Evolutionary conservation across 1,140 invertebrate genomes (phyloP).

Genomic region (Zophobas atratus): DNA sequence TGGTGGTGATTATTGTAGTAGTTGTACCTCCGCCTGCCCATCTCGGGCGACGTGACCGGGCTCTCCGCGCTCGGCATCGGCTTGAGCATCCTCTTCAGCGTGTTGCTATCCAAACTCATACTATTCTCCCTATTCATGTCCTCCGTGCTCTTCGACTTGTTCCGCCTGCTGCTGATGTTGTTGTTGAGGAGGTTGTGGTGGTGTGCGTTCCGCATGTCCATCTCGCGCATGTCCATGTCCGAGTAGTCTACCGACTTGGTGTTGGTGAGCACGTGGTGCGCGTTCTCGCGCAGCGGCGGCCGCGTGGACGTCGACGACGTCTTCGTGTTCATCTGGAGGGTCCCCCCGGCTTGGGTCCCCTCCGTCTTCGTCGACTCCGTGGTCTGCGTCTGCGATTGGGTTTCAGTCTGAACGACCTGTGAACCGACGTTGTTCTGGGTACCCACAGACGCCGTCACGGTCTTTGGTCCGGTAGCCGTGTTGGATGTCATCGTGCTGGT

Average conservation of each 20-base stretch:
- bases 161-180: conserved; percentile 72
- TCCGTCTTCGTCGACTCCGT: conserved; percentile 79
- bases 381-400: conserved; percentile 69
- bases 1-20: conserved; percentile 74
- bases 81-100: conserved; percentile 93
- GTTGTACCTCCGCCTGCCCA: conserved; percentile 81
- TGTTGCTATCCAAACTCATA: conserved; percentile 77
- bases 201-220: conserved; percentile 73
- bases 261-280: conserved; percentile 73
- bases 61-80: conserved; percentile 91
- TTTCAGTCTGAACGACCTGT: conserved; percentile 63
- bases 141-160: conserved; percentile 90
- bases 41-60: conserved; percentile 90
- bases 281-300: conserved; percentile 72
- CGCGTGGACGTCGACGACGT: conserved; percentile 75
- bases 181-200: conserved; percentile 80
- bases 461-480: conserved; percentile 73
- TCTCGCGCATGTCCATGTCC: conserved; percentile 79
- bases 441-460: conserved; percentile 75
- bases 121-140: conserved; percentile 82
- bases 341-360: conserved; percentile 85
- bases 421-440: conserved; percentile 70
- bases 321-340: conserved; percentile 72
- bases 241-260: conserved; percentile 85
- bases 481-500: conserved; percentile 76